Evolutionary conservation across 1,140 invertebrate species (phyloP), one percentile per base, ranked within the genome.

Genomic region (Trissolcus basalis): DNA sequence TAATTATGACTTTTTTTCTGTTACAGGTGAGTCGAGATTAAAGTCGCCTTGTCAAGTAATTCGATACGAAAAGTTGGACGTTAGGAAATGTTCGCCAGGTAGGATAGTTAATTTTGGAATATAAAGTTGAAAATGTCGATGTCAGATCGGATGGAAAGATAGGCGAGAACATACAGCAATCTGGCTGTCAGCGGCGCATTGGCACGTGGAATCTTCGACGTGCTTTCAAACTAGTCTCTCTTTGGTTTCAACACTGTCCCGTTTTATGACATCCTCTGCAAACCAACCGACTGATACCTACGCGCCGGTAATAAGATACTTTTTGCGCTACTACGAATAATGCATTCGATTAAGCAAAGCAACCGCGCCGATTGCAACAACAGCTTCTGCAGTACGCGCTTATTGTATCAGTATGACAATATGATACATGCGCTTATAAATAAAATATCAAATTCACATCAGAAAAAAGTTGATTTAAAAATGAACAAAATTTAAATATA

Each of bases 11-110:
- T 10, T 9, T 43, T 48, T 80, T 80, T 82, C 14, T 81, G 75
- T 87, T 87, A 0, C 83, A 87, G 84, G 86, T 87, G 84, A 87
- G 85, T 87, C 67, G 1, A 84, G 85, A 76, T 54, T 75, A 72
- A 84, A 80, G 58, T 69, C 77, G 1, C 13, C 33, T 55, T 55
- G 53, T 55, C 81, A 79, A 79, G 65, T 55, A 60, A 59, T 58
- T 19, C 69, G 75, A n/a, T 53, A 63, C 16, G 71, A 80, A 78
- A 80, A 76, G 48, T 48, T 61, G 33, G 43, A 50, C 63, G 64
- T 2, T 43, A 69, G 9, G 16, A 19, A n/a, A 27, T 19, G 16
- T 60, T 69, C n/a, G 41, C 53, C 68, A 82, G 84, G 84, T 86
- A 79, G 84, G 83, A 68, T 41, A 12, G 19, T 43, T 13, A 6